Conservation (phyloP, 2,797 vertebrate genomes). For the Rhinogobio ventralis region DNA sequence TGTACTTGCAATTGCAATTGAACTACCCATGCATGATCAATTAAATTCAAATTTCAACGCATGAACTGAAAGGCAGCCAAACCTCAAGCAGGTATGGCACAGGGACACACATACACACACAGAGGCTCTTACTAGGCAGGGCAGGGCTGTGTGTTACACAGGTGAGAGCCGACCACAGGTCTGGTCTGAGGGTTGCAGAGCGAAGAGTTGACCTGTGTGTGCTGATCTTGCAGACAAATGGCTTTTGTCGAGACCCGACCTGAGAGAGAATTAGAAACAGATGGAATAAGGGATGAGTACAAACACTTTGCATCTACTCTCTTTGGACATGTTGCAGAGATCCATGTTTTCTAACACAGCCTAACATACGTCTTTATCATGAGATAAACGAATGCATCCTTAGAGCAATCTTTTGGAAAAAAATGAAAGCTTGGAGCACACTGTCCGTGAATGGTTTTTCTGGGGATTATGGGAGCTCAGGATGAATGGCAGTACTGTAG, state of each 20-base stretch:
- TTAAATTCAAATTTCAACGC: neutral
- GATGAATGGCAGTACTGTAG: conserved; percentile 50
- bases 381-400: conserved; percentile 16
- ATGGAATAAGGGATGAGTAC: neutral
- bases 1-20: neutral
- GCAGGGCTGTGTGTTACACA: conserved; percentile 91
- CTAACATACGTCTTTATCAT: conserved; percentile 4
- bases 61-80: neutral
- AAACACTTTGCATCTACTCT: neutral
- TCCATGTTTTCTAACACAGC: neutral
- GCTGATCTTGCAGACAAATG: conserved; percentile 91
- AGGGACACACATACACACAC: neutral
- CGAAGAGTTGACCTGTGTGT: conserved; percentile 86
- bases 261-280: conserved; percentile 60
- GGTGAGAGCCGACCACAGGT: conserved; percentile 83
- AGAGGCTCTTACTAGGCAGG: conserved; percentile 87
- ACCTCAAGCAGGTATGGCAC: neutral
- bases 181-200: conserved; percentile 84
- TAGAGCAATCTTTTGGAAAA: neutral
- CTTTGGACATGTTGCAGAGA: neutral
- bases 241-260: conserved; percentile 90
- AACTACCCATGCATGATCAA: neutral
- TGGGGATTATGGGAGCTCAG: conserved; percentile 47
- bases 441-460: conserved; percentile 25
- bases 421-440: neutral